Evolutionary conservation across 1,140 invertebrate species (phyloP).

Genomic region (Latrodectus geometricus): DNA sequence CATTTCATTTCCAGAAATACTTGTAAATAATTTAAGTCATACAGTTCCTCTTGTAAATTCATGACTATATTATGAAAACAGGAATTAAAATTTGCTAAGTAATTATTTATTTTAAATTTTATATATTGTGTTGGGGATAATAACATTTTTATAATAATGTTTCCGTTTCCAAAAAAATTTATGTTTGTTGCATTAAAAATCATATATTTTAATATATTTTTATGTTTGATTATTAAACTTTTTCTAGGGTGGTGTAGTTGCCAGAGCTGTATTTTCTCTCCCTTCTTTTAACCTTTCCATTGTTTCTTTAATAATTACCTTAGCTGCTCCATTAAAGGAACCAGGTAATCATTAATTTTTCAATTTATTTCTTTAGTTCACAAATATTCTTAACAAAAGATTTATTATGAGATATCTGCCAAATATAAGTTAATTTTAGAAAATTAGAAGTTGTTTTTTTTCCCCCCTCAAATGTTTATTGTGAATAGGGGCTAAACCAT

Average conservation of each 20-base stretch:
- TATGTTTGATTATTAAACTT: not conserved
- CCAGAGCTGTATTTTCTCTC: slow-evolving; percentile 36
- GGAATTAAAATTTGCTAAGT: not conserved
- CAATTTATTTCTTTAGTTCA: not conserved
- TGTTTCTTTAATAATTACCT: slow-evolving; percentile 47
- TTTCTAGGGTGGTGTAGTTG: slow-evolving; percentile 46
- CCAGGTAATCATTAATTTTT: slow-evolving; percentile 36
- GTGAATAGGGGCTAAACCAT: too few species aligned
- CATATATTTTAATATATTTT: too few species aligned
- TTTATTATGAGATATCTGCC: not conserved
- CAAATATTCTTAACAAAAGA: not conserved
- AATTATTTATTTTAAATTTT: too few species aligned
- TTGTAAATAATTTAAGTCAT: too few species aligned
- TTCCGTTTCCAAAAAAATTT: too few species aligned
- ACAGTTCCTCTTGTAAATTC: too few species aligned
- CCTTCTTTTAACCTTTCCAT: slow-evolving; percentile 19
- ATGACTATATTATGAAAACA: not conserved
- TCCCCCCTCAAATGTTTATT: too few species aligned
- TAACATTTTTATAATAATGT: too few species aligned
- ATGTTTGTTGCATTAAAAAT: too few species aligned
- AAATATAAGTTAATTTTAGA: slow-evolving; percentile 3
- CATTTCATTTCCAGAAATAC: too few species aligned
- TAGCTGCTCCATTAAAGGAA: slow-evolving; percentile 35
- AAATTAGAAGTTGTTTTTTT: not conserved
- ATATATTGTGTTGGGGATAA: too few species aligned